Evolutionary conservation across 2,888 invertebrate species (phyloP), one percentile per base, ranked within the genome.

Genomic region (Megaustenia siamemsis): DNA sequence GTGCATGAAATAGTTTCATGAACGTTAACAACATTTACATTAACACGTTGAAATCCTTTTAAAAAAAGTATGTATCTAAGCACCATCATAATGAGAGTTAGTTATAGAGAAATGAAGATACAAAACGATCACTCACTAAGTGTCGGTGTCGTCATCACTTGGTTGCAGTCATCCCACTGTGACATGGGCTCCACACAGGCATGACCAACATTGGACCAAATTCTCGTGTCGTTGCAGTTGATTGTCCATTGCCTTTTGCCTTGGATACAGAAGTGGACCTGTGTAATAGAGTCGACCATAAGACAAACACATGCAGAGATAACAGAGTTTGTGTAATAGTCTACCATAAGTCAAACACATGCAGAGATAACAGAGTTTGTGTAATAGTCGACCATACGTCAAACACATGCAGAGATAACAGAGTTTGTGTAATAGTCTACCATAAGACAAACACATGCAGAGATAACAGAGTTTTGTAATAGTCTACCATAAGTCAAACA

Each of bases 121-220:
- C n/a, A n/a, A n/a, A n/a, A n/a, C n/a, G n/a, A 32, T 21, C 53
- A 68, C 53, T 83, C 88, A 89, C 89, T 89, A 40, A 89, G 87
- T 21, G 86, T 77, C 18, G 88, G 89, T 21, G 89, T 89, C 0
- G 89, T 89, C 82, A 88, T 88, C 15, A 83, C 83, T 56, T 88
- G 88, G 71, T 89, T 89, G 68, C 89, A 89, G 81, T 89, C 89
- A 71, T 89, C 89, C 89, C 89, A 89, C 63, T 89, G 89, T 0
- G 89, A 86, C 87, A 89, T 86, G 0, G 89, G 89, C 71, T 88
- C 88, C 73, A 89, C 89, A 79, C 89, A 89, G 40, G 89, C 89
- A 80, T 89, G 89, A 10, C 89, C 89, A 2, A 88, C 66, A 66
- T 89, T 88, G n/a, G 89, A 89, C 89, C 89, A 89, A 18, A 89